Base-by-base conservation (phyloP, 53 echinoderm and acorn worm species). In the Luidia sarsii region DNA sequence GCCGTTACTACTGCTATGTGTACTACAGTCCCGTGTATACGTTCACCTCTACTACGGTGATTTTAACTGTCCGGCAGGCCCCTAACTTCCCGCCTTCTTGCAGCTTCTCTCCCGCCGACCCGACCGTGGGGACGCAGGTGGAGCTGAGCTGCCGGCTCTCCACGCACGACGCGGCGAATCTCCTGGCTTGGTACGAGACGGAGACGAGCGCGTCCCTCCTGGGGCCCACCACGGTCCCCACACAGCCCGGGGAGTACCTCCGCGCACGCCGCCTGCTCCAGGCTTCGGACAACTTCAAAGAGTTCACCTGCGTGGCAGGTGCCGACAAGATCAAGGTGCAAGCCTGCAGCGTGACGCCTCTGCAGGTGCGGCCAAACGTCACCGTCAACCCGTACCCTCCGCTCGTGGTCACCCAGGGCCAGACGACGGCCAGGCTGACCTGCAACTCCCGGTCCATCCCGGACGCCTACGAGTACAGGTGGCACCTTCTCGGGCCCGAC, bases 301-400 rank as follows among this genome's bases (percentile, higher is more conserved):
- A 57, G 74, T 74, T 74, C 37, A 27, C 57, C 43, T 74, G 74
- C 18, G 59, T 74, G 25, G 74, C 45, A 22, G 74, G 74, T 11
- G 57, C 37, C 13, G 57, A 74, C 35, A 57, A 1, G 27, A 28
- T 8, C 39, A 57, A 25, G 8, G 74, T 57, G n/a, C 39, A 57
- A 39, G 37, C 20, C 14, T 74, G 74, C 18, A 24, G 37, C 15
- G n/a, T 74, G 15, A 59, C 57, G 28, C 74, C 74, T 25, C 74
- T 74, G 4, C 57, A 57, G 22, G 39, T 74, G 6, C 32, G 35
- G 10, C 37, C 57, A 6, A 74, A 15, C 18, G 74, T 74, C 57
- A 9, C 41, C 0, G 24, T 74, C 27, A 29, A n/a, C 16, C 6
- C 6, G 41, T 6, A 6, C 6, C 59, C 30, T 20, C 43, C 74